Percentiles rank a stretch among this genome's conserved stretches.
These are phyloP conservation scores for Plagiodera versicolora DNA, from an alignment of 2,888 invertebrate species.

Conservation along the genomic window DNA sequence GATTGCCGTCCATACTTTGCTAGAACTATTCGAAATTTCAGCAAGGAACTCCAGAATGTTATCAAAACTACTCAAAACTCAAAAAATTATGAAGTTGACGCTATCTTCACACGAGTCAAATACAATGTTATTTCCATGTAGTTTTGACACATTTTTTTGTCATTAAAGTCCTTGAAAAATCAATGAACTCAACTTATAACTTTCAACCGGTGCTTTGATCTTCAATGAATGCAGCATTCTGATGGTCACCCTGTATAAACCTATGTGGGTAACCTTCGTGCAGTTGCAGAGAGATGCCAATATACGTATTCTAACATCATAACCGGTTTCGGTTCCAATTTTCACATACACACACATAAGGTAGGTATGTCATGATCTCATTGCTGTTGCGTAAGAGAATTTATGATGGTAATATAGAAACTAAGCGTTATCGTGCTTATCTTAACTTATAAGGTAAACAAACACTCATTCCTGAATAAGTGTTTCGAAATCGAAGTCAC, in stretches of 20 bases:
- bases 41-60: too few species aligned
- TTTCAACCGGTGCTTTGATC: too few species aligned
- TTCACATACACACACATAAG: background rate
- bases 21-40: too few species aligned
- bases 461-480: constrained; percentile 22
- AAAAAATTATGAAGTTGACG: too few species aligned
- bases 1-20: too few species aligned
- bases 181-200: too few species aligned
- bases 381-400: constrained; percentile 14
- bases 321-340: constrained; percentile 16
- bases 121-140: too few species aligned
- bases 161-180: too few species aligned
- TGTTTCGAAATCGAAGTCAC: constrained; percentile 5
- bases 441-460: constrained; percentile 30
- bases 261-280: constrained; percentile 19
- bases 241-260: background rate
- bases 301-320: constrained; percentile 8
- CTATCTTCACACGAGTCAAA: too few species aligned
- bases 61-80: too few species aligned
- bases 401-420: constrained; percentile 7
- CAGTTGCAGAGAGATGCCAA: constrained; percentile 15
- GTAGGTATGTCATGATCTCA: constrained; percentile 19
- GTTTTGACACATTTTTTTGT: too few species aligned
- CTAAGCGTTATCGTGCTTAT: constrained; percentile 25
- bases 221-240: background rate